phyloP scores from a whole-genome alignment of 2,113 vertebrate genomes.

The Eudorcas thomsonii region DNA sequence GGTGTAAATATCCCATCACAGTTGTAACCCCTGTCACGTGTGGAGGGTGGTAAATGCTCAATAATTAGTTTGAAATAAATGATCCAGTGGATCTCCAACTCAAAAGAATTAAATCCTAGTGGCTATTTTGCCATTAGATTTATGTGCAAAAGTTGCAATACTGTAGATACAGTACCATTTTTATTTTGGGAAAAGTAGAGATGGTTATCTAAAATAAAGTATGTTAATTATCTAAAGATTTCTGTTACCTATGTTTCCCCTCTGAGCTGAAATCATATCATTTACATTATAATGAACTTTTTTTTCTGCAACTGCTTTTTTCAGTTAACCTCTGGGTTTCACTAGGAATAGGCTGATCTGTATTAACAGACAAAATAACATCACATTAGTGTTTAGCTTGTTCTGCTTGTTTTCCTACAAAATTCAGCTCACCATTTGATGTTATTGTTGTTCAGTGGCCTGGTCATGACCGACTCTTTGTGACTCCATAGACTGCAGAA shows the following conservation, averaged over 20 bases:
- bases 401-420: constrained; percentile 31
- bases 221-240: neutral
- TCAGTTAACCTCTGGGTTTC: neutral
- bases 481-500: neutral
- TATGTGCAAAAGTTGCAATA: neutral
- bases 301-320: neutral
- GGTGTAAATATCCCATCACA: neutral
- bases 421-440: constrained; percentile 12
- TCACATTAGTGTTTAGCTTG: constrained; percentile 22
- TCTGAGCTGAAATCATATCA: neutral
- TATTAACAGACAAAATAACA: constrained; percentile 30
- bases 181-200: neutral
- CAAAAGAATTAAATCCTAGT: neutral
- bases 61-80: neutral
- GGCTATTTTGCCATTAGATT: neutral
- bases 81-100: neutral
- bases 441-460: neutral
- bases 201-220: neutral
- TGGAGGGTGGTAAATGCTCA: neutral
- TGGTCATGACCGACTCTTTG: neutral
- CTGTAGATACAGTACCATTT: neutral
- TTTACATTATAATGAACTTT: neutral
- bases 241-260: neutral
- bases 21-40: neutral
- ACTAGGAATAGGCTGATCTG: neutral